Evolutionary conservation across 2,113 vertebrate species (phyloP).

Genomic region (Uria aalge): DNA sequence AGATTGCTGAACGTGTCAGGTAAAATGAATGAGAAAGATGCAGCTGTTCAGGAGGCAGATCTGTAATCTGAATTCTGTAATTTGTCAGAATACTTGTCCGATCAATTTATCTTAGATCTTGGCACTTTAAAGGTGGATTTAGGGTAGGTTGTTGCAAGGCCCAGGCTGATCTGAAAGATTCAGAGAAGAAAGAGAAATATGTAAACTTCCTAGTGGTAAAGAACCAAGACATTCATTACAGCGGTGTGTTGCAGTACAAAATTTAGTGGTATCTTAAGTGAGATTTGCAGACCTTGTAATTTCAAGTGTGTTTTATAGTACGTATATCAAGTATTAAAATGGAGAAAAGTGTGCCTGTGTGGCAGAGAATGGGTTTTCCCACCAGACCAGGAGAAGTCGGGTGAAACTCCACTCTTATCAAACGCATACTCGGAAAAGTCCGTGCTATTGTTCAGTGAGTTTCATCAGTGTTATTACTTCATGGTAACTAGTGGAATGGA

Average conservation of each 20-base stretch:
- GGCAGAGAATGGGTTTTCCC: neutral
- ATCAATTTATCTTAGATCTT: neutral
- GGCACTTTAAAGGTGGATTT: neutral
- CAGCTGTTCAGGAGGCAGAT: neutral
- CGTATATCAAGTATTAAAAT: neutral
- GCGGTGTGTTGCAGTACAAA: neutral
- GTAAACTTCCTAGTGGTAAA: neutral
- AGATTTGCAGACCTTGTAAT: neutral
- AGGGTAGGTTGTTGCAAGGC: neutral
- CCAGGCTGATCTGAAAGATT: neutral
- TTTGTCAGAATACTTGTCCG: neutral
- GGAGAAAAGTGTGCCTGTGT: neutral
- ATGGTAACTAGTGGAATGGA: neutral
- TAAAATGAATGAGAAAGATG: neutral
- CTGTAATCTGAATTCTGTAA: neutral
- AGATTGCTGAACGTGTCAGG: neutral
- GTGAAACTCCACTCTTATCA: neutral
- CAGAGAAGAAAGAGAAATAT: neutral
- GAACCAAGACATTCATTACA: neutral
- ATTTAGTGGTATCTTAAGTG: neutral
- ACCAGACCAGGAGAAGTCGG: neutral
- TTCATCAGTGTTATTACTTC: neutral
- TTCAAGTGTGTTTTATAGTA: neutral
- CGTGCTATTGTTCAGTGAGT: neutral
- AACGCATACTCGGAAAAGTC: neutral